phyloP scores from a whole-genome alignment of 2,888 invertebrate genomes.

The Augiades crinisus region DNA sequence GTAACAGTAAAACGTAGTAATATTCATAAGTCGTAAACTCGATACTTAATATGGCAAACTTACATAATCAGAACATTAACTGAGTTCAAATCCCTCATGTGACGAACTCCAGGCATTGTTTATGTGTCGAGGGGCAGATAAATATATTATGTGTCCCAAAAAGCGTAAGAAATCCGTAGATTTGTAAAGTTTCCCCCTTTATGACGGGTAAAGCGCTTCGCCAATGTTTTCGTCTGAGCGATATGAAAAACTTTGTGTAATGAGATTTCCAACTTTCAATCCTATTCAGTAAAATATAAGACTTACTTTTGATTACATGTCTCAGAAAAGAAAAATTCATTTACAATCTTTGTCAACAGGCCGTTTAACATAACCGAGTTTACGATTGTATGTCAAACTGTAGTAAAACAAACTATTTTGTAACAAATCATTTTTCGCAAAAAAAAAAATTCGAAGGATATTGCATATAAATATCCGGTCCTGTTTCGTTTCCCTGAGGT shows the following conservation, averaged over 20 bases:
- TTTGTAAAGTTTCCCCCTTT: conserved; percentile 79
- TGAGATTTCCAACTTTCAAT: conserved; percentile 37
- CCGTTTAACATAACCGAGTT: conserved; percentile 71
- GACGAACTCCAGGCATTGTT: conserved; percentile 66
- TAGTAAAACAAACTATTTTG: conserved; percentile 61
- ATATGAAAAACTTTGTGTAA: conserved; percentile 71
- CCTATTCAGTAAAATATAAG: conserved; percentile 35
- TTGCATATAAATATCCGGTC: too few relatives aligned
- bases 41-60: conserved; percentile 31
- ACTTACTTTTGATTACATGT: conserved; percentile 35
- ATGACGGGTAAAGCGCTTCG: conserved; percentile 69
- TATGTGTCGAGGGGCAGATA: conserved; percentile 77
- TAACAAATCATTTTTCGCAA: conserved; percentile 35
- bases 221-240: conserved; percentile 70
- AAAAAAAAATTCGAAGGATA: too few relatives aligned
- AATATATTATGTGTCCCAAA: conserved; percentile 76
- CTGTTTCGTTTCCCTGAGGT: too few relatives aligned
- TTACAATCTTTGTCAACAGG: conserved; percentile 60
- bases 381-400: conserved; percentile 58
- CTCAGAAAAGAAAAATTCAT: conserved; percentile 54
- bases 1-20: not conserved
- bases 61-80: conserved; percentile 57
- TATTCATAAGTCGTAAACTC: conserved; percentile 4
- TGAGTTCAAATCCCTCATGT: conserved; percentile 59
- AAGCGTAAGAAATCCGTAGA: conserved; percentile 78